These are phyloP conservation scores for Leptinotarsa texana DNA, from an alignment of 1,140 invertebrate species.

Conservation along the genomic window DNA sequence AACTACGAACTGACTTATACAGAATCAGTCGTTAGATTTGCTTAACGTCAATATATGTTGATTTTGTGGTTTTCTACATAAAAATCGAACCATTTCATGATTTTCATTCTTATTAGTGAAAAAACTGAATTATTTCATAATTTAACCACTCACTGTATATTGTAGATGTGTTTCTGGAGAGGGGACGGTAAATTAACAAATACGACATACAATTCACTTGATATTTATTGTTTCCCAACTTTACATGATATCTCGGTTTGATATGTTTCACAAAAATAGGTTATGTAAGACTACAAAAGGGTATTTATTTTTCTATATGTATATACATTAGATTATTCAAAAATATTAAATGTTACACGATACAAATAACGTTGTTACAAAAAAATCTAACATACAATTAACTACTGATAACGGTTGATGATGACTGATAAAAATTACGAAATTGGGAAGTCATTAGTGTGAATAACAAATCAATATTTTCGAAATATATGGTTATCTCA, in stretches of 20 bases:
- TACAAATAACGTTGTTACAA: slow-evolving; percentile 7
- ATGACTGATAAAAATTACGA: background rate
- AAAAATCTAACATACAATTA: slow-evolving; percentile 12
- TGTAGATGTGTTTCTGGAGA: too few species aligned
- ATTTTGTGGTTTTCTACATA: too few species aligned
- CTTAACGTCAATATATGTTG: too few species aligned
- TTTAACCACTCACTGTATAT: too few species aligned
- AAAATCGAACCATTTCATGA: too few species aligned
- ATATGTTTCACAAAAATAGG: slow-evolving; percentile 30
- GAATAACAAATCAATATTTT: too few species aligned
- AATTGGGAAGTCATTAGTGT: background rate
- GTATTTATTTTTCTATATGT: slow-evolving; percentile 10
- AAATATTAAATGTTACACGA: slow-evolving; percentile 19
- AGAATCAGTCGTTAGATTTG: too few species aligned
- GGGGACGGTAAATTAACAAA: too few species aligned
- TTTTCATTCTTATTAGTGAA: too few species aligned
- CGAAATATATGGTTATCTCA: too few species aligned
- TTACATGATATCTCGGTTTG: slow-evolving; percentile 16
- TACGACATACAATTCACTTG: background rate
- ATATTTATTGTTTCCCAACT: slow-evolving; percentile 25
- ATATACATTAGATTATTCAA: slow-evolving; percentile 24
- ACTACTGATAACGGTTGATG: slow-evolving; percentile 1
- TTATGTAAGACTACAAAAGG: slow-evolving; percentile 24
- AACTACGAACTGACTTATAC: too few species aligned
- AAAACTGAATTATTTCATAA: too few species aligned